Percentiles rank a stretch among this genome's conserved stretches.
These are phyloP conservation scores for Albula goreensis DNA, from an alignment of 2,113 vertebrate species.

Conservation along the genomic window DNA sequence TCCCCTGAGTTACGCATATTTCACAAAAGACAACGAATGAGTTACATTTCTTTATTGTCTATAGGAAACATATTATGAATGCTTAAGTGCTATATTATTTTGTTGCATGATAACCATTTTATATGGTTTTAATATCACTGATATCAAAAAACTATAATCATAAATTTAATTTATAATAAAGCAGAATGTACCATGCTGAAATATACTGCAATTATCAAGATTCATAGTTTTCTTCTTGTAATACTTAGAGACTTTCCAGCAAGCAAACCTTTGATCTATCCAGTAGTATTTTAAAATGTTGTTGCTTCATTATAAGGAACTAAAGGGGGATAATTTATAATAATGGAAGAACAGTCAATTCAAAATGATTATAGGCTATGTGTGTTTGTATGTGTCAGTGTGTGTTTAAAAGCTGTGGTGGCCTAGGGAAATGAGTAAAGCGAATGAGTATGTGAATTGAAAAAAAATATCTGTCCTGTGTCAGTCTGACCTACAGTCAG, in stretches of 20 bases:
- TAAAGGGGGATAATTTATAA: neutral
- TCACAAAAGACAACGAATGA: neutral
- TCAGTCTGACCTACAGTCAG: constrained; percentile 75
- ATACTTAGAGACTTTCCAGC: neutral
- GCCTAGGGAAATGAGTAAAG: no score
- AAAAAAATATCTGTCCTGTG: constrained; percentile 76
- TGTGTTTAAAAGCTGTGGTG: no score
- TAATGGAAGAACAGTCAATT: neutral
- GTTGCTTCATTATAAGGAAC: neutral
- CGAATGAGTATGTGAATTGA: constrained; percentile 67
- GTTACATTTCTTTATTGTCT: neutral
- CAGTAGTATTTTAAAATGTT: neutral
- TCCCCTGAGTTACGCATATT: neutral
- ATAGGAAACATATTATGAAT: neutral
- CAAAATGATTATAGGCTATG: neutral
- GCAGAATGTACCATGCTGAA: neutral
- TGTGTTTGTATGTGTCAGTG: no score
- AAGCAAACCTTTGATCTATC: neutral
- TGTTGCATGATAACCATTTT: neutral
- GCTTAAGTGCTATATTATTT: neutral
- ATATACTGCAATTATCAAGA: neutral
- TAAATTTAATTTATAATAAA: neutral
- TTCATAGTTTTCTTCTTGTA: neutral
- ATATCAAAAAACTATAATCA: neutral
- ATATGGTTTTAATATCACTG: neutral